Base-by-base conservation (phyloP, 37 sponge, comb jelly and placozoan genomes). In the Cliona cf. orientalis region DNA sequence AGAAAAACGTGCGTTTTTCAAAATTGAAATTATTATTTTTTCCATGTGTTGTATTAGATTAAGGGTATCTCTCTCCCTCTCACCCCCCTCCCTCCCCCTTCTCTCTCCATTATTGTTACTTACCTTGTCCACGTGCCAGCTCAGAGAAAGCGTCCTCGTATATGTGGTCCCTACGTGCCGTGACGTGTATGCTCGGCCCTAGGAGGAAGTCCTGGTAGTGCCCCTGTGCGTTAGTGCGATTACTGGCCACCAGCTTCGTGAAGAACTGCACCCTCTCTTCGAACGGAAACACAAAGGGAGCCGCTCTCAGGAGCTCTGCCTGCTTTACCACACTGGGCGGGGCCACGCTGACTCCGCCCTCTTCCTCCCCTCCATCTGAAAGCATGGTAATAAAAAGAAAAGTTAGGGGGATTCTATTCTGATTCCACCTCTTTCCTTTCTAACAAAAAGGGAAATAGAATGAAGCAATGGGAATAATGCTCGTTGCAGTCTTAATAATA, bases 91-190 rank as follows among this genome's bases (percentile, higher is more conserved):
- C n/a, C n/a, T n/a, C n/a, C n/a, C 55, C 11, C 55, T 19, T 17
- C 55, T 19, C 55, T 19, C 55, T 19, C 64, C 17, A 9, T 14
- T 26, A 43, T 55, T 46, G 69, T 41, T 21, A 6, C 71, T 42
- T 26, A 89, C 90, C 90, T 62, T 42, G 56, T 2, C 62, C 84
- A 43, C 71, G 61, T 5, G 90, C 72, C 11, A 95, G 90, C 75
- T 91, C 84, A 28, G 90, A 46, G 69, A 90, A 96, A 35, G 94
- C 97, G 79, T 96, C 97, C 73, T 90, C 89, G 65, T 96, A 96
- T n/a, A 96, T 61, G 64, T 85, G 87, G n/a, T 87, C 78, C 29
- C 97, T 57, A 46, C 91, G 76, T 46, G 80, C 84, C 11, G 81
- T 72, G 2, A 93, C 62, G 42, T 73, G 63, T 44, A 86, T 28